phyloP scores from a whole-genome alignment of 2,113 vertebrate genomes.

The Diadophis punctatus region DNA sequence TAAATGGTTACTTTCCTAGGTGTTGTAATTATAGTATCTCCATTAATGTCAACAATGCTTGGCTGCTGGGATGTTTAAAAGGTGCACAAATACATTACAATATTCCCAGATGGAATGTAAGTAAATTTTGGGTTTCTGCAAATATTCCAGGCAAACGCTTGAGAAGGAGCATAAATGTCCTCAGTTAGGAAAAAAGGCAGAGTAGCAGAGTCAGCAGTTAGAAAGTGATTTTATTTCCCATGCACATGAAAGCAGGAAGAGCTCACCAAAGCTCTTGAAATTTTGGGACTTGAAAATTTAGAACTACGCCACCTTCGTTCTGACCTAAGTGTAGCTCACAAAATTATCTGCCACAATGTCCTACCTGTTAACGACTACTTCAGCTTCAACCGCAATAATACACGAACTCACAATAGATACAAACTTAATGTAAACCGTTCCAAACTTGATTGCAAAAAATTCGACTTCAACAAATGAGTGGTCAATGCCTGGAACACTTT shows the following conservation, averaged over 20 bases:
- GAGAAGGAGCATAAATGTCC: not conserved
- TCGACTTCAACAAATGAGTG: no score
- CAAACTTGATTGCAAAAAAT: no score
- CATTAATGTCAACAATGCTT: not conserved
- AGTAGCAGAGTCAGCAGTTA: not conserved
- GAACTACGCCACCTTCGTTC: no score
- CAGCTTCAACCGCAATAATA: no score
- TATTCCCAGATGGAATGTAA: not conserved
- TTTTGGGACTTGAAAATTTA: no score
- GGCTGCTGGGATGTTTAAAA: not conserved
- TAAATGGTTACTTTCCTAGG: not conserved
- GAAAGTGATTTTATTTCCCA: not conserved
- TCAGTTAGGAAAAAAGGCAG: not conserved
- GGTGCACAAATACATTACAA: not conserved
- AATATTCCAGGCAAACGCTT: not conserved
- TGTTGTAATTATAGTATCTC: not conserved
- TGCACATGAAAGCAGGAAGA: not conserved
- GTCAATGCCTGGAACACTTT: no score
- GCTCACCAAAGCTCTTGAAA: no score
- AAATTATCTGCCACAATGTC: no score
- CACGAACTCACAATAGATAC: no score
- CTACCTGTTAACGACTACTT: no score
- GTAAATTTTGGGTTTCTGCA: not conserved
- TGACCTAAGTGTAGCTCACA: no score
- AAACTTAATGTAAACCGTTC: no score